These are phyloP conservation scores for Heterotilapia buettikoferi DNA, from an alignment of 2,113 vertebrate genomes.

Conservation along the genomic window DNA sequence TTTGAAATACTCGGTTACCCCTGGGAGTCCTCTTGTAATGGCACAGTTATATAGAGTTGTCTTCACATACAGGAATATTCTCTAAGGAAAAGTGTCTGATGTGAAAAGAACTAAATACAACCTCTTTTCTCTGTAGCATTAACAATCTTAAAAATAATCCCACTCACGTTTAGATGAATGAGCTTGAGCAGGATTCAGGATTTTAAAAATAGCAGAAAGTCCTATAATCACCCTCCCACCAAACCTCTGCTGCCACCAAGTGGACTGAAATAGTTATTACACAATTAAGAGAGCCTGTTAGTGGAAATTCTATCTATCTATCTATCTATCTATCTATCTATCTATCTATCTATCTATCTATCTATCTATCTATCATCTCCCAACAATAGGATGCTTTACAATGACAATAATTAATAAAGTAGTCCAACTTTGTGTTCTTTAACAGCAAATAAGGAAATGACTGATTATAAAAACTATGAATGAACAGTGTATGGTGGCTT, in stretches of 20 bases:
- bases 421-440: neutral
- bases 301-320: neutral
- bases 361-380: neutral
- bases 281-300: neutral
- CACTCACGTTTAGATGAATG: neutral
- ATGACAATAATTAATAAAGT: neutral
- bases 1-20: neutral
- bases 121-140: neutral
- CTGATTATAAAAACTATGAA: neutral
- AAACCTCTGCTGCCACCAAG: constrained; percentile 39
- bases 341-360: neutral
- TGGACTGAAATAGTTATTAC: constrained; percentile 24
- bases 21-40: neutral
- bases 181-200: neutral
- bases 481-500: neutral
- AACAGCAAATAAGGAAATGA: neutral
- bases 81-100: neutral
- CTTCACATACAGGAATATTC: neutral
- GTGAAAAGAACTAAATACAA: neutral
- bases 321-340: neutral
- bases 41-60: neutral
- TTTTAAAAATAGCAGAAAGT: neutral
- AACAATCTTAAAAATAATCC: neutral
- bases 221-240: neutral
- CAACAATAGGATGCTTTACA: neutral